Conservation (phyloP, 2,888 invertebrate genomes). For the Notodonta dromedarius region DNA sequence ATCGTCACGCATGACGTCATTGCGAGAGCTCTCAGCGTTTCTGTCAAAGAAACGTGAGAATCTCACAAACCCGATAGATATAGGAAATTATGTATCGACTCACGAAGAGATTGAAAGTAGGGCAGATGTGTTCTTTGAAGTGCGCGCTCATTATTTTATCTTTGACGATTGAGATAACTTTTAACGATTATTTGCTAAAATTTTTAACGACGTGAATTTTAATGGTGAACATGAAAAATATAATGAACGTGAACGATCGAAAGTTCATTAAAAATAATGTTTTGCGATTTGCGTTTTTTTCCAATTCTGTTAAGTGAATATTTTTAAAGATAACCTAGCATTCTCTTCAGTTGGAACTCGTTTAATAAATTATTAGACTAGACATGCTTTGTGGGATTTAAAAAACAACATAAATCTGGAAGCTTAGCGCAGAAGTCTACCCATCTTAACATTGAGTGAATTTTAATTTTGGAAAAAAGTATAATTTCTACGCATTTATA, state of each 20-base stretch:
- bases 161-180: slow-evolving; percentile 26
- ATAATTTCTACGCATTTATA: too few species aligned
- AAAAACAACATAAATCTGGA: too few species aligned
- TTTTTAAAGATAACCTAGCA: too few species aligned
- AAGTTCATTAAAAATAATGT: slow-evolving; percentile 28
- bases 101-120: slow-evolving; percentile 6
- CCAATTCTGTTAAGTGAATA: too few species aligned
- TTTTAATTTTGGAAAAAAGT: too few species aligned
- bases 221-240: slow-evolving; percentile 20
- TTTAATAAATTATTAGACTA: too few species aligned
- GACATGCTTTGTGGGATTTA: too few species aligned
- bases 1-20: slow-evolving; percentile 37
- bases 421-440: too few species aligned
- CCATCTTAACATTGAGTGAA: too few species aligned
- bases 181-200: slow-evolving; percentile 30
- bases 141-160: slow-evolving; percentile 3
- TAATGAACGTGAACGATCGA: slow-evolving; percentile 15
- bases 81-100: slow-evolving; percentile 17
- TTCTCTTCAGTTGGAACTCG: too few species aligned
- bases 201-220: slow-evolving; percentile 33
- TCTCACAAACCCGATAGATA: slow-evolving; percentile 36
- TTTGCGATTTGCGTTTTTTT: slow-evolving; percentile 15
- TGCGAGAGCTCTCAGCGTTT: slow-evolving; percentile 37
- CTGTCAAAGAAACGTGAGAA: slow-evolving; percentile 37
- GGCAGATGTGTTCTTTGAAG: slow-evolving; percentile 1